Evolutionary conservation across 2,797 vertebrate genomes (phyloP), one percentile per base, ranked within the genome.

Genomic region (Gobio occitaniae): DNA sequence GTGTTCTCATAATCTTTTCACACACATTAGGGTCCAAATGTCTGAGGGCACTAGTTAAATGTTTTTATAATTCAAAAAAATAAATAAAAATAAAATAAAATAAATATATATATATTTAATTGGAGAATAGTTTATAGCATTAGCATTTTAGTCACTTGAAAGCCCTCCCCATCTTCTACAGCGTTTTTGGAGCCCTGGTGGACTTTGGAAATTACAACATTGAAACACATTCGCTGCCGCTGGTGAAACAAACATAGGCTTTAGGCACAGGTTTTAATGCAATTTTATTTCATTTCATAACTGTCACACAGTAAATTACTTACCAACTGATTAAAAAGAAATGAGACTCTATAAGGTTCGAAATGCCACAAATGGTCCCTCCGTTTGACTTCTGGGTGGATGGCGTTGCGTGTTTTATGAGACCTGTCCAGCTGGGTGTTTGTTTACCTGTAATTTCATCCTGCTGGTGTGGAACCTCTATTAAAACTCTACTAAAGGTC

Each of bases 401-500:
- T 47, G 75, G 47, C 5, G 16, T 72, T 47, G 32, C 2, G 7
- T 83, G 54, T 70, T 29, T 56, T 76, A 41, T 54, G 50, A 82
- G 16, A 78, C 13, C 41, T 36, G 70, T 32, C 61, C 15, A 78
- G 68, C 41, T 65, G 56, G 13, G 72, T 50, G 79, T 78, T 59
- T 69, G 38, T 83, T 78, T 78, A 84, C 48, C 59, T 75, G 29
- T 68, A 77, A 77, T 77, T 82, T 69, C 38, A 71, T 81, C 54
- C 65, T n/a, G 25, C 80, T 71, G 72, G 16, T 80, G 29, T 59
- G 59, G 29, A 71, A 71, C 59, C 68, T 54, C 59, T 48, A 78
- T 74, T 83, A 74, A 74, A 79, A 21, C 68, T 76, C 56, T 15
- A 10, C 29, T n/a, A 84, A 84, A 84, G 77, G 78, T 81, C 82